Conservation (phyloP, 2,797 vertebrate genomes). For the Rhyacichthys aspro region DNA sequence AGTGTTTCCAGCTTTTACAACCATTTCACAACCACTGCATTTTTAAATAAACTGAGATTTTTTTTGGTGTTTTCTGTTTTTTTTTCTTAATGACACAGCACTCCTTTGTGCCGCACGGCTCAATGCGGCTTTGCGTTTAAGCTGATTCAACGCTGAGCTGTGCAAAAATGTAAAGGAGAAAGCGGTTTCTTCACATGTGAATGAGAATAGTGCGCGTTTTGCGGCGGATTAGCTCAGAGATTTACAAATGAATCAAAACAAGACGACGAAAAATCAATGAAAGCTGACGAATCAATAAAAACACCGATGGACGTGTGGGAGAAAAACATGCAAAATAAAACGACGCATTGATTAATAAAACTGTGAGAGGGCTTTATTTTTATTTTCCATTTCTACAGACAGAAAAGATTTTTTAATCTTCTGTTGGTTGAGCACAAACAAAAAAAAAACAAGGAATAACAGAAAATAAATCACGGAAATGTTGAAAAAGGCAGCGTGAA, state of each 20-base stretch:
- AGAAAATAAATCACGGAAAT: background rate
- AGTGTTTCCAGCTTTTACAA: background rate
- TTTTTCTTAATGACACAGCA: background rate
- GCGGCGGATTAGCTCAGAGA: background rate
- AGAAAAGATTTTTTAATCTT: background rate
- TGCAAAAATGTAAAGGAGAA: slow-evolving; percentile 1
- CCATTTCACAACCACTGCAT: background rate
- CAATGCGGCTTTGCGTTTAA: slow-evolving; percentile 1
- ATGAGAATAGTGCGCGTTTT: background rate
- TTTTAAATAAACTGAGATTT: background rate
- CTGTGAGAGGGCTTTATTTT: background rate
- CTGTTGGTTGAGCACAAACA: slow-evolving; percentile 7
- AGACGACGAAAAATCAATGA: slow-evolving; percentile 9
- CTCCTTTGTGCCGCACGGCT: slow-evolving; percentile 4
- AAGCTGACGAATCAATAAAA: slow-evolving; percentile 5
- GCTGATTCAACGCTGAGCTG: slow-evolving; percentile 12
- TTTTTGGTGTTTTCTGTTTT: background rate
- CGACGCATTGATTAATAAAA: background rate
- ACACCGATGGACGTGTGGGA: background rate
- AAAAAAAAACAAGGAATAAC: slow-evolving; percentile 2
- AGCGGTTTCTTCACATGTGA: background rate
- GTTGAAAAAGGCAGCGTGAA: slow-evolving; percentile 6
- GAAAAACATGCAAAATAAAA: background rate
- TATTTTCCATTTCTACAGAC: slow-evolving; percentile 2
- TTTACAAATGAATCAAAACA: slow-evolving; percentile 19